Base-by-base conservation (phyloP, 2,888 invertebrate genomes). In the Drosophila silvestris region DNA sequence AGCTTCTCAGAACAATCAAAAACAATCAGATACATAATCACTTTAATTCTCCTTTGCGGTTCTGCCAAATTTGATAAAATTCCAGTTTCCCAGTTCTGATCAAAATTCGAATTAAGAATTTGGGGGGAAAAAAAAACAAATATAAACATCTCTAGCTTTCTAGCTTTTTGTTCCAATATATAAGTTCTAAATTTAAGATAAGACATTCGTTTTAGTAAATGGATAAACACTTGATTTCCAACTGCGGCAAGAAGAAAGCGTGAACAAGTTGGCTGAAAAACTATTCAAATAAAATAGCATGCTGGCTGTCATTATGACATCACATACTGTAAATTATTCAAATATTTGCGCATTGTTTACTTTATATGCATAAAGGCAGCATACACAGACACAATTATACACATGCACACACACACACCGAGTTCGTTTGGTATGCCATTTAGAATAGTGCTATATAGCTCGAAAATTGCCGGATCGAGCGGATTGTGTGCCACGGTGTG, bases 301-400 rank as follows among this genome's bases (percentile, higher is more conserved):
- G 53, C 14, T 30, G 26, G 50, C 58, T 67, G 59, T 72, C 70
- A 69, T 82, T 82, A 90, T 90, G 87, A 88, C 87, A 88, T 88
- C 87, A 90, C 87, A 88, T 78, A 62, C 78, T 77, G 73, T 86
- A 81, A 90, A 88, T 88, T 84, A 89, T 89, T 89, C 74, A 76
- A 83, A 88, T 82, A 85, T 78, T 78, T 82, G 51, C 70, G 70
- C 50, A 70, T 83, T 77, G 88, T 77, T 89, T 77, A 73, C 60
- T 77, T 71, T 68, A 68, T 69, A 74, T 77, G 70, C 70, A 72
- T 68, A 72, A 61, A 60, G 70, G 41, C 69, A 65, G 47, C 57
- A 54, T 33, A 63, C 26, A 39, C 44, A 68, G 33, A 62, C 33
- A 51, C 14, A 68, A 35, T 35, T 33, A 51, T 35, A 68, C 50